phyloP scores from a whole-genome alignment of 2,888 invertebrate species.

The Oscheius sp. region DNA sequence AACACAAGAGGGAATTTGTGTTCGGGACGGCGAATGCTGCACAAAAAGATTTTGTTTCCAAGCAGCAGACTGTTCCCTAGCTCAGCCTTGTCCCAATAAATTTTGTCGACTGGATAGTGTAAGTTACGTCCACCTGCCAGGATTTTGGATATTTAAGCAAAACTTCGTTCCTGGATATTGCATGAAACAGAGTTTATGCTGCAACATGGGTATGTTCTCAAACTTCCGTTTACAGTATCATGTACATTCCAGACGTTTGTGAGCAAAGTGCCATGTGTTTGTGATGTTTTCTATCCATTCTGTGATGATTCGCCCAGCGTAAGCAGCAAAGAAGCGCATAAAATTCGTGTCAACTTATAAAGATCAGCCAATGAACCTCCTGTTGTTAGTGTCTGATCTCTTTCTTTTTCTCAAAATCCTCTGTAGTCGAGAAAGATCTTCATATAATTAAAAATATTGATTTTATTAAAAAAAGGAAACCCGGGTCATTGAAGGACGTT shows the following conservation, averaged over 20 bases:
- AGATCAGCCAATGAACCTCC: background rate
- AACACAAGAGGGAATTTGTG: slow-evolving; percentile 50
- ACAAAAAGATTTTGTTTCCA: slow-evolving; percentile 48
- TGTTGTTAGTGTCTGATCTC: background rate
- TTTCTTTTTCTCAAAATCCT: too few relatives aligned
- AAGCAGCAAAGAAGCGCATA: too few relatives aligned
- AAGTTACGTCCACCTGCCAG: background rate
- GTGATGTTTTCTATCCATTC: background rate
- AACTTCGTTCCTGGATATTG: slow-evolving; percentile 2
- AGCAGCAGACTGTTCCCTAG: slow-evolving; percentile 38
- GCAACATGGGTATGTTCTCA: slow-evolving; percentile 5
- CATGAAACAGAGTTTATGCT: slow-evolving; percentile 8
- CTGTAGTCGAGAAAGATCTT: too few relatives aligned
- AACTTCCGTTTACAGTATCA: background rate
- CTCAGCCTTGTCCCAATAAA: slow-evolving; percentile 37
- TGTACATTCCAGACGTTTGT: slow-evolving; percentile 15
- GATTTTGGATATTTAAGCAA: slow-evolving; percentile 12
- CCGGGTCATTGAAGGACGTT: slow-evolving; percentile 21
- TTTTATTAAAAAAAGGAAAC: too few relatives aligned
- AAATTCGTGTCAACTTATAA: background rate
- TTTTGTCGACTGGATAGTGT: slow-evolving; percentile 42
- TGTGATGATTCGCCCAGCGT: background rate
- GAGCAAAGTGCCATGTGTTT: slow-evolving; percentile 18
- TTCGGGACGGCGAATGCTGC: slow-evolving; percentile 53
- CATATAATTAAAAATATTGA: slow-evolving; percentile 11